Evolutionary conservation across 1,140 invertebrate genomes (phyloP).

Genomic region (Psix sp.): DNA sequence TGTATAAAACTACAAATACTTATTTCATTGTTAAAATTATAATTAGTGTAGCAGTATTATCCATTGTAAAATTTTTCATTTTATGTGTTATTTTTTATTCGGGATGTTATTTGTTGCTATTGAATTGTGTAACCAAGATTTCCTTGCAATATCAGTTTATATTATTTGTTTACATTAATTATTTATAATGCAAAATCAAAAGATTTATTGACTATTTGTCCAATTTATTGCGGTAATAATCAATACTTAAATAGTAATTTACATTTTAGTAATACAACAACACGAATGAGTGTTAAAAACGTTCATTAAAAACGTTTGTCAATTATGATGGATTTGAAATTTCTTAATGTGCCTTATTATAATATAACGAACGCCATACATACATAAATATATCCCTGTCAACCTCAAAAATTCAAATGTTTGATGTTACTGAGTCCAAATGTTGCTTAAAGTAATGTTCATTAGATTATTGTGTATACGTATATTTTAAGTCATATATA

Average conservation of each 20-base stretch:
- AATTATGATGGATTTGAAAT: conserved; percentile 40
- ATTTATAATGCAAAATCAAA: conserved; percentile 6
- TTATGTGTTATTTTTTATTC: too few relatives aligned
- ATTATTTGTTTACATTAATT: conserved; percentile 11
- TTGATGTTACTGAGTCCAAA: conserved; percentile 43
- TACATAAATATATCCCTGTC: conserved; percentile 27
- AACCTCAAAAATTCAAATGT: conserved; percentile 30
- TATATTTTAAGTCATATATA: conserved; percentile 13
- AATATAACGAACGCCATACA: conserved; percentile 26
- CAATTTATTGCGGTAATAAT: too few relatives aligned
- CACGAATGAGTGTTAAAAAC: neutral
- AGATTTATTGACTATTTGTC: neutral
- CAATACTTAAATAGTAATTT: too few relatives aligned
- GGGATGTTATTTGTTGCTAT: too few relatives aligned
- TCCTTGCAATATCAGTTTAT: conserved; percentile 8
- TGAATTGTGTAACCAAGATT: conserved; percentile 11
- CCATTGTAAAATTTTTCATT: too few relatives aligned
- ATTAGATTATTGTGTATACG: conserved; percentile 26
- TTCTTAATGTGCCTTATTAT: conserved; percentile 53
- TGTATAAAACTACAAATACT: too few relatives aligned
- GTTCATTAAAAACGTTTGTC: conserved; percentile 21
- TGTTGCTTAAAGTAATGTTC: conserved; percentile 27
- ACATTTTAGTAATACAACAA: conserved; percentile 4
- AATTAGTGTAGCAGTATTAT: too few relatives aligned
- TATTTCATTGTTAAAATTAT: too few relatives aligned